phyloP scores from a whole-genome alignment of 2,888 invertebrate genomes.

The Neoitamus cyanurus region DNA sequence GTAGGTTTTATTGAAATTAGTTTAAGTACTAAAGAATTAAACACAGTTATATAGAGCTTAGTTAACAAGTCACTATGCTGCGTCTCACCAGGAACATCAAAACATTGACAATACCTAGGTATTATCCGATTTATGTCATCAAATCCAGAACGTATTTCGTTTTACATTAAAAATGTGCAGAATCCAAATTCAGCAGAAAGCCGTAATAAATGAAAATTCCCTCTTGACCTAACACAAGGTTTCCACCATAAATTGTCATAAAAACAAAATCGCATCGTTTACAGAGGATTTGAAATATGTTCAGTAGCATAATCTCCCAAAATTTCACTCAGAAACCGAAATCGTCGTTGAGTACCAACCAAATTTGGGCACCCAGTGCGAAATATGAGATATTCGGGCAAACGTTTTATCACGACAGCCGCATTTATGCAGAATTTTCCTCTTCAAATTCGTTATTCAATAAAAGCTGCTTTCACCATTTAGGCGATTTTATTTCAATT shows the following conservation, averaged over 20 bases:
- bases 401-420: background rate
- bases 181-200: background rate
- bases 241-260: too few relatives aligned
- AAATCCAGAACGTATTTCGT: background rate
- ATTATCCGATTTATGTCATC: background rate
- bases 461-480: background rate
- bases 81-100: too few relatives aligned
- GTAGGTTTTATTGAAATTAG: constrained; percentile 37
- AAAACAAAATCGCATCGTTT: background rate
- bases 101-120: too few relatives aligned
- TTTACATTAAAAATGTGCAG: background rate
- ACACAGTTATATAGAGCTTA: too few relatives aligned
- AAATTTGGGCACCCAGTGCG: background rate
- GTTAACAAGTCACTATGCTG: too few relatives aligned
- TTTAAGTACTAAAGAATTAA: too few relatives aligned
- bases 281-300: background rate
- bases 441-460: background rate
- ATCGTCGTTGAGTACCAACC: background rate
- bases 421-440: background rate
- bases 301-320: background rate
- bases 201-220: background rate
- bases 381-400: background rate
- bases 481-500: background rate
- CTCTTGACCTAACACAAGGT: background rate
- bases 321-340: background rate